Evolutionary conservation across 2,888 invertebrate species (phyloP).

Genomic region (Melieria picta): DNA sequence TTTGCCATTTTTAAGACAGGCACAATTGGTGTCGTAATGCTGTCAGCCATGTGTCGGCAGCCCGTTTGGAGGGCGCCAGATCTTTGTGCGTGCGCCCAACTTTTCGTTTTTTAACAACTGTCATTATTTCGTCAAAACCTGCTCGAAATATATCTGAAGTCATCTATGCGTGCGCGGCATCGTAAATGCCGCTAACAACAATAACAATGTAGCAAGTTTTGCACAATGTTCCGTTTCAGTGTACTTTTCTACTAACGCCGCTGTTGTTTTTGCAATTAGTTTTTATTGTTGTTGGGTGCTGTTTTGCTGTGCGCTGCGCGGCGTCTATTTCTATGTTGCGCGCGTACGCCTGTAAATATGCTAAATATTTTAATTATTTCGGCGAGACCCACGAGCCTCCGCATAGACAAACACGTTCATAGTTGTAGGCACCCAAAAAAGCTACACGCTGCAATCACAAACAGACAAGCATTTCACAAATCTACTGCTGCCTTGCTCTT

Average conservation of each 20-base stretch:
- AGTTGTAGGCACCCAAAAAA: no score
- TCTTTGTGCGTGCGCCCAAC: not conserved
- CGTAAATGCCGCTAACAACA: not conserved
- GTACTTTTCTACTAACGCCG: not conserved
- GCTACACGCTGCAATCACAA: no score
- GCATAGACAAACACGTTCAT: not conserved
- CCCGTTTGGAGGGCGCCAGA: no score
- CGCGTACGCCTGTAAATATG: not conserved
- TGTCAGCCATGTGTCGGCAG: no score
- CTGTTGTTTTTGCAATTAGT: no score
- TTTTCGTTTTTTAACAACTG: not conserved
- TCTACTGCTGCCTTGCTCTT: no score
- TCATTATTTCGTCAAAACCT: slow-evolving; percentile 11
- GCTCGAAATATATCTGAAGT: not conserved
- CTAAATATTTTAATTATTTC: slow-evolving; percentile 11
- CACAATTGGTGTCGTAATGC: no score
- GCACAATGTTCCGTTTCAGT: not conserved
- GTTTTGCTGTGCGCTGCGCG: no score
- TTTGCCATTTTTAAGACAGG: not conserved
- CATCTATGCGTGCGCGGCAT: not conserved
- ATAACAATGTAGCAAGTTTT: not conserved
- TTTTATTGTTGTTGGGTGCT: not conserved
- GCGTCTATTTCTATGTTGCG: not conserved
- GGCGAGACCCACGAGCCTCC: not conserved
- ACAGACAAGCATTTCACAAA: no score